Evolutionary conservation across 2,113 vertebrate species (phyloP).

Genomic region (Cephalopholis sonnerati): DNA sequence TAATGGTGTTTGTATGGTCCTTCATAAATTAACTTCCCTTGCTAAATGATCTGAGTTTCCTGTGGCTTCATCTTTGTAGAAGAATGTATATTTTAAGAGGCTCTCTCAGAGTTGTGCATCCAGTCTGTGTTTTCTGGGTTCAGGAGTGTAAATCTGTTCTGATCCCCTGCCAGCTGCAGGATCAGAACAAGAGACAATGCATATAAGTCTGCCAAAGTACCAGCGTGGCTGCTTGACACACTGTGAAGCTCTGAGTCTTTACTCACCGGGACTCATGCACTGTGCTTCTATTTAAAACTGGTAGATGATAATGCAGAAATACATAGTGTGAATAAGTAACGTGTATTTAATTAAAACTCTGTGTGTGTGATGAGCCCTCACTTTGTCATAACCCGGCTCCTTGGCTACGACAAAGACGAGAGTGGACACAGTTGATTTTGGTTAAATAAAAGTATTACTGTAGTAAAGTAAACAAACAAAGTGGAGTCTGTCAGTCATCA

Average conservation of each 20-base stretch:
- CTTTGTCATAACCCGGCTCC: no score
- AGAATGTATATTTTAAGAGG: neutral
- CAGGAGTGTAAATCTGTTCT: slow-evolving; percentile 22
- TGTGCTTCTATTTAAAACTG: neutral
- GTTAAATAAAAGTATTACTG: no score
- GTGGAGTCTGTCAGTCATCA: no score
- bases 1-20: neutral
- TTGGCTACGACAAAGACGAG: no score
- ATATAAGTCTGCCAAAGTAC: neutral
- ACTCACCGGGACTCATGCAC: neutral
- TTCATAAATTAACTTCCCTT: neutral
- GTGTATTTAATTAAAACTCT: no score
- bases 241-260: neutral
- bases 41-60: no score
- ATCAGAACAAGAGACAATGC: neutral
- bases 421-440: no score
- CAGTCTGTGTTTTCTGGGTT: neutral
- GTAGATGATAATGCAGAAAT: neutral
- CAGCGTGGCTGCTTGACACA: neutral
- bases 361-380: no score
- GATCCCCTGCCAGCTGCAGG: slow-evolving; percentile 3
- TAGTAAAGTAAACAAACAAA: no score
- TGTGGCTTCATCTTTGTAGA: neutral
- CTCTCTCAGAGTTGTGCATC: neutral
- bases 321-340: no score